Base-by-base conservation (phyloP, 2,113 vertebrate species). In the Sylvicapra grimmia region DNA sequence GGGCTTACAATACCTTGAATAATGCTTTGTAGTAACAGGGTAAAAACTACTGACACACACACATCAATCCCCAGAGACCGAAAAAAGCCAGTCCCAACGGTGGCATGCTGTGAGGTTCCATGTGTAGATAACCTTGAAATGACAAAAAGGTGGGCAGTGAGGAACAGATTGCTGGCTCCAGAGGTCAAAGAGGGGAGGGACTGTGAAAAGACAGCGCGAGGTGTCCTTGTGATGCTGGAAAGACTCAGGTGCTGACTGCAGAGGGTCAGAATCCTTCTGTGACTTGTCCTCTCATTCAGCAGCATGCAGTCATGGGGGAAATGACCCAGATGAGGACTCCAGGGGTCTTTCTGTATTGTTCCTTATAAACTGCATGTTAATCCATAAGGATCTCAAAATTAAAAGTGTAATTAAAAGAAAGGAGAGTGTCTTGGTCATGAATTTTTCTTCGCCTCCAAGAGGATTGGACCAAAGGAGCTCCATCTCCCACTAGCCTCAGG, bases 261-360 rank as follows among this genome's bases (percentile, higher is more conserved):
- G 2, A 1, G 4, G 2, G 8, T 90, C 10, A 8, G 16, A 44
- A 8, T 44, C 29, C 54, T 7, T 4, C 19, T 47, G 14, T 3
- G 31, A 49, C 19, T 8, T 16, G 5, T 31, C n/a, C 47, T 51
- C 40, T 19, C 47, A 23, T 51, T 85, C 65, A 88, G 3, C 7
- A 65, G 49, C 54, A 25, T 16, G 3, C 27, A 51, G 49, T 29
- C 29, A 33, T 0, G 6, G 23, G 54, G 3, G n/a, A 54, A 44
- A n/a, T 23, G 31, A n/a, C 31, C 21, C 23, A n/a, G 6, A 29
- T 53, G 25, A 54, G 44, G 9, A 6, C 4, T n/a, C 31, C 36
- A 51, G 49, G n/a, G 13, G 27, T 77, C 47, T n/a, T 31, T 53
- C 49, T 47, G n/a, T 58, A 29, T 27, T 85, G n/a, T 61, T 80